Percentiles rank a stretch among this genome's conserved stretches.
Evolutionary conservation across 1,140 invertebrate species (phyloP).

Genomic region (Drosophila cardini): DNA sequence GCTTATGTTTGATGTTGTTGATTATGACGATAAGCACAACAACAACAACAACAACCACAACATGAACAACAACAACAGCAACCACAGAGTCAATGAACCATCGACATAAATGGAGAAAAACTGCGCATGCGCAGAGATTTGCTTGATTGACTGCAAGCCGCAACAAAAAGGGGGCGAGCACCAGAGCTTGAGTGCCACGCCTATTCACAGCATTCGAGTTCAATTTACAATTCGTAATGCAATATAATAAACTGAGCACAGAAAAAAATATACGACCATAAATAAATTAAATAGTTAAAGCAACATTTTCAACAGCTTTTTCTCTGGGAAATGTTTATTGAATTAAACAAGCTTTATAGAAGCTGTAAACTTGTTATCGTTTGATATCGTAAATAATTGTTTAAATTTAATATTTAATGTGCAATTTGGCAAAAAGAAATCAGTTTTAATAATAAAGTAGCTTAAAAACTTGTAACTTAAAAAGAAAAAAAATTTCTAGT

Average conservation of each 20-base stretch:
- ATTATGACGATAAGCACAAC: constrained; percentile 54
- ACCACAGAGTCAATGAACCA: constrained; percentile 69
- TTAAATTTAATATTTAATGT: too few relatives aligned
- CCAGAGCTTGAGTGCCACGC: constrained; percentile 29
- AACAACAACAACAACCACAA: constrained; percentile 22
- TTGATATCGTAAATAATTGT: too few relatives aligned
- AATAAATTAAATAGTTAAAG: constrained; percentile 6
- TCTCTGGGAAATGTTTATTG: not conserved
- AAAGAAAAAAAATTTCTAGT: too few relatives aligned
- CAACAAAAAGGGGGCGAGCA: constrained; percentile 15
- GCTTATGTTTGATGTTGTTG: constrained; percentile 70
- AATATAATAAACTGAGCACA: constrained; percentile 28
- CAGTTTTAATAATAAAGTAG: too few relatives aligned
- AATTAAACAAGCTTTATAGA: not conserved
- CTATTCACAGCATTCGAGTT: constrained; percentile 29
- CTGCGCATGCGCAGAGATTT: constrained; percentile 80
- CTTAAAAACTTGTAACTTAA: too few relatives aligned
- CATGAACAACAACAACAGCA: constrained; percentile 25
- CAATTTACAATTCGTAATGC: constrained; percentile 38
- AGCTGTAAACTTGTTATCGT: too few relatives aligned
- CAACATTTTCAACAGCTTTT: not conserved
- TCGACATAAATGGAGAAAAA: constrained; percentile 57
- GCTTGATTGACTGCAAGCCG: constrained; percentile 70
- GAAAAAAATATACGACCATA: constrained; percentile 5
- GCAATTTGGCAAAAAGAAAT: too few relatives aligned